A percentile compares a stretch with the other conserved stretches of the same genome.
Conservation (phyloP, 2,113 vertebrate species). For the Chiloscyllium plagiosum region DNA sequence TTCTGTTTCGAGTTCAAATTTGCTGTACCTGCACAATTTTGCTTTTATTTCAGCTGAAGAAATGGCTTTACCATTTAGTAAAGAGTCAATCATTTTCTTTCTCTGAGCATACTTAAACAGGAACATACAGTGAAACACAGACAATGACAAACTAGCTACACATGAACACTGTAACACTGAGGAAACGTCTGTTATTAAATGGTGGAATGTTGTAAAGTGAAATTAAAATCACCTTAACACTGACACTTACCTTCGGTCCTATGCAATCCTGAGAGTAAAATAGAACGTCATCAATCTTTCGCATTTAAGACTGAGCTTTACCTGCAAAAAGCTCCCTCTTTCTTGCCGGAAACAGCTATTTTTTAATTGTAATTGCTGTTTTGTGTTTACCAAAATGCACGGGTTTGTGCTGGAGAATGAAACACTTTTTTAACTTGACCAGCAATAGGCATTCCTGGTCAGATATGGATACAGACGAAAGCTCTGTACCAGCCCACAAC, state of each 20-base stretch:
- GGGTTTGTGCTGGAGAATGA: constrained; percentile 4
- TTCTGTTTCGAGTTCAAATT: background rate
- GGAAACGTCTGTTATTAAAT: background rate
- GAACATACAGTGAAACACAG: background rate
- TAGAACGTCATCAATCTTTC: constrained; percentile 34
- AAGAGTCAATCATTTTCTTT: background rate
- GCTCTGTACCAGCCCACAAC: background rate
- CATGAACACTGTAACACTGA: background rate
- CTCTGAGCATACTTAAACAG: background rate
- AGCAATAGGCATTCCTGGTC: background rate
- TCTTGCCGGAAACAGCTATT: constrained; percentile 2
- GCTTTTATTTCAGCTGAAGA: background rate
- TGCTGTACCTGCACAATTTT: too few relatives aligned
- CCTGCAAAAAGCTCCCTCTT: background rate
- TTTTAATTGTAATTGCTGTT: background rate
- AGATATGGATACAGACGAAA: background rate
- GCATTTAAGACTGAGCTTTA: background rate
- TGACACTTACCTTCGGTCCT: constrained; percentile 30
- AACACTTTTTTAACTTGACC: background rate
- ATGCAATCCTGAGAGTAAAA: constrained; percentile 25
- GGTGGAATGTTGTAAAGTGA: constrained; percentile 2
- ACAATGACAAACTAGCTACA: background rate
- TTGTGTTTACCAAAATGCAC: background rate
- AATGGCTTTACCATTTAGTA: background rate
- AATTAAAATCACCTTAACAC: background rate